Percentiles rank a stretch among this genome's conserved stretches.
Evolutionary conservation across 23 tunicate species (phyloP).

Genomic region (Ciona savignyi): DNA sequence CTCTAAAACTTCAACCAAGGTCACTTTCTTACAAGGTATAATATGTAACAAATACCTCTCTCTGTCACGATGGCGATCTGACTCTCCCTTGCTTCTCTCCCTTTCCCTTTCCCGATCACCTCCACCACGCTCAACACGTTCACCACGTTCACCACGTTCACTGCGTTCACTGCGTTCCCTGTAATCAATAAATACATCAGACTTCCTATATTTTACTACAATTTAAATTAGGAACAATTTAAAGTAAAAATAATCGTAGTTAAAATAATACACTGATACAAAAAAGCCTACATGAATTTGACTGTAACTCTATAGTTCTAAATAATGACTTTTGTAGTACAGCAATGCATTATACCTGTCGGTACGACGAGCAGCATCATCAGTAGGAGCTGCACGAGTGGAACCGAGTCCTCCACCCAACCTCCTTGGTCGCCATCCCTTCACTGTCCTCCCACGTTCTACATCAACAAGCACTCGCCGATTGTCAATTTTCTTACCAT

Average conservation of each 20-base stretch:
- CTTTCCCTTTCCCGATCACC: conserved; percentile 8
- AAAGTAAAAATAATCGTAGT: too few species aligned
- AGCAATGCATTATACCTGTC: conserved; percentile 21
- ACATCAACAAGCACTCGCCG: conserved; percentile 97
- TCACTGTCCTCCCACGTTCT: conserved; percentile 96
- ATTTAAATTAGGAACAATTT: too few species aligned
- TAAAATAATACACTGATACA: too few species aligned
- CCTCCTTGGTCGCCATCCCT: conserved; percentile 95
- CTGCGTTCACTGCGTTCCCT: too few species aligned
- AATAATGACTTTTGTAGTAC: too few species aligned
- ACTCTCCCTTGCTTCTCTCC: conserved; percentile 7
- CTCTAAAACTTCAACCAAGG: too few species aligned
- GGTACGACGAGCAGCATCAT: neutral
- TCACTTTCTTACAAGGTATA: too few species aligned
- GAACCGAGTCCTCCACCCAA: conserved; percentile 97
- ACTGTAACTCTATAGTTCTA: too few species aligned
- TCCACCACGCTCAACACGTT: neutral
- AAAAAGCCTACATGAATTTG: too few species aligned
- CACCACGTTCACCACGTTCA: conserved; percentile 13
- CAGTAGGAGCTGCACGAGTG: conserved; percentile 61
- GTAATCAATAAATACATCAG: too few species aligned
- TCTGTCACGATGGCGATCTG: conserved; percentile 3
- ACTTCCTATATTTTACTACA: too few species aligned
- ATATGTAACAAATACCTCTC: neutral
- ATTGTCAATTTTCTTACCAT: conserved; percentile 94